phyloP scores from a whole-genome alignment of 2,888 invertebrate species.

The Hesperia comma region DNA sequence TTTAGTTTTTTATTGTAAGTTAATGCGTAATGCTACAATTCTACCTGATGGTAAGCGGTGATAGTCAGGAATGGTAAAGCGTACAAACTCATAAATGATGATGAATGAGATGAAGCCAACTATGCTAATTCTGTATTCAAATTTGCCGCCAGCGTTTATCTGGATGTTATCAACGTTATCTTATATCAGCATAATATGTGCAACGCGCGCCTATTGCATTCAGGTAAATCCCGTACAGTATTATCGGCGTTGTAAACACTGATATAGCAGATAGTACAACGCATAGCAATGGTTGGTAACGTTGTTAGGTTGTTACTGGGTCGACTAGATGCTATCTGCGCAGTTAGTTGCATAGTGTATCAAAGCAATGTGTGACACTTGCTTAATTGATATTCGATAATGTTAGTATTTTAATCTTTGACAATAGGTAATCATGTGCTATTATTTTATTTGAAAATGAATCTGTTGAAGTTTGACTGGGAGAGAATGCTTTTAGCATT shows the following conservation, averaged over 20 bases:
- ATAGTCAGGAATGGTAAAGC: too few species aligned
- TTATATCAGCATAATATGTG: conserved; percentile 16
- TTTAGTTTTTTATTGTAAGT: too few species aligned
- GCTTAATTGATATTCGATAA: too few species aligned
- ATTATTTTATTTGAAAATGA: too few species aligned
- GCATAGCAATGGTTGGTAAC: conserved; percentile 22
- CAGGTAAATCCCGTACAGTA: conserved; percentile 24
- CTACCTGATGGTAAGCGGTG: too few species aligned
- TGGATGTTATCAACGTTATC: not conserved
- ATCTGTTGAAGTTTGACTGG: too few species aligned
- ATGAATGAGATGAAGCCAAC: too few species aligned
- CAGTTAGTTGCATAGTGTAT: not conserved
- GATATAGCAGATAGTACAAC: conserved; percentile 22
- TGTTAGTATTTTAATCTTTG: too few species aligned
- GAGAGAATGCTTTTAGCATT: too few species aligned
- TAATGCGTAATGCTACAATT: too few species aligned
- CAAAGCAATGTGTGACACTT: not conserved
- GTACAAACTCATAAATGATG: too few species aligned
- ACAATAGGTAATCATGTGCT: too few species aligned
- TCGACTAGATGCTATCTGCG: conserved; percentile 13
- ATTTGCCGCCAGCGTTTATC: conserved; percentile 12
- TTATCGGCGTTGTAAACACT: conserved; percentile 27
- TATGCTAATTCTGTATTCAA: not conserved
- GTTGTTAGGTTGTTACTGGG: conserved; percentile 8
- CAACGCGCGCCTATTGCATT: conserved; percentile 18